Base-by-base conservation (phyloP, 2,888 invertebrate species). In the Cephus sareptanus region DNA sequence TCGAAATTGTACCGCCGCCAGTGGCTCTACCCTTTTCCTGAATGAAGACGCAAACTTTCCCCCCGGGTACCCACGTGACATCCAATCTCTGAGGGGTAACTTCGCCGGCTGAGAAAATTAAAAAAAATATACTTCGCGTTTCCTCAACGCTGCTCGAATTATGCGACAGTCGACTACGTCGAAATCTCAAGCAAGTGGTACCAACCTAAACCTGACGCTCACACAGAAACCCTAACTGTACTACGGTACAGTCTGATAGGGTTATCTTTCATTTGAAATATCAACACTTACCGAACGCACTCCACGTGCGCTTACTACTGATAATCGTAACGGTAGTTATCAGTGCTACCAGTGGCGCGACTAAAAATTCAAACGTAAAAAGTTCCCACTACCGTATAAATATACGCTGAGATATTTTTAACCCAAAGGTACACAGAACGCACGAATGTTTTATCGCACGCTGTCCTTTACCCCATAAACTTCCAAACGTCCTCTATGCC, bases 401-500 rank as follows among this genome's bases (percentile, higher is more conserved):
- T 56, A 83, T 80, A 80, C 84, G 82, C 79, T 83, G 82, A 83
- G 85, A 82, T 37, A 75, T 74, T 73, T 77, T 35, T 40, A 77
- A 56, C 33, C 69, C 30, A 85, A 75, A 75, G n/a, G 34, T 75
- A 87, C 82, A 85, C 88, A 87, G 87, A 86, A 87, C 85, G 85
- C 86, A 85, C 87, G 88, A 89, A 90, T 90, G 88, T 90, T 90
- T 90, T 90, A 90, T 90, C 87, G 87, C 85, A 80, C 80, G 82
- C 81, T 83, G 85, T 86, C 88, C 86, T 88, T 88, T 84, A 79
- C 86, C 85, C 85, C 83, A 81, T 82, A 85, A 83, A 87, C 84
- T 84, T 83, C 81, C 79, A 81, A 85, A 85, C 88, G 86, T 85
- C 87, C 87, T 86, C 84, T 9, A 1, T 2, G 84, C 79, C 83